These are phyloP conservation scores for Heliconius ethilla DNA, from an alignment of 2,888 invertebrate species.

Conservation along the genomic window DNA sequence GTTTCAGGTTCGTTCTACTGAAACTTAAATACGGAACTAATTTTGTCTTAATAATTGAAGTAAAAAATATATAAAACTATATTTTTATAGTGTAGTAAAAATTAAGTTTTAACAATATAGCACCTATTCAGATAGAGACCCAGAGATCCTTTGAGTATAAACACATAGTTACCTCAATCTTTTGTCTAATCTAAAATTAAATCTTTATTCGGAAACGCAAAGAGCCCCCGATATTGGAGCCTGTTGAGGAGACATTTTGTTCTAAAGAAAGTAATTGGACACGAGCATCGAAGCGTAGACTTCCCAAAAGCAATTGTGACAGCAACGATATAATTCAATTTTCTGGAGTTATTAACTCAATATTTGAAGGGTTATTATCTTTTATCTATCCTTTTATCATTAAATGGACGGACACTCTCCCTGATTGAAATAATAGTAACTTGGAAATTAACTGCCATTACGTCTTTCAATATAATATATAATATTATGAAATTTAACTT, in stretches of 20 bases:
- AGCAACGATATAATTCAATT: conserved; percentile 64
- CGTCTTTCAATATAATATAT: conserved; percentile 5
- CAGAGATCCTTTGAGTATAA: conserved; percentile 29
- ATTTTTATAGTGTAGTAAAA: too few relatives aligned
- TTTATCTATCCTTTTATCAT: conserved; percentile 44
- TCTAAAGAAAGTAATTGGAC: conserved; percentile 68
- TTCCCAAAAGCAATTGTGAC: conserved; percentile 62
- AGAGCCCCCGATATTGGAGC: conserved; percentile 60
- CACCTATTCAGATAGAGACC: not conserved
- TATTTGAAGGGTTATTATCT: conserved; percentile 48
- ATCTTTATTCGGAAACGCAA: conserved; percentile 67
- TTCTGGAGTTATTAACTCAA: conserved; percentile 57
- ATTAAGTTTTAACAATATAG: not conserved
- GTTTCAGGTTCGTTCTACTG: conserved; percentile 84
- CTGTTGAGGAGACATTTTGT: conserved; percentile 65
- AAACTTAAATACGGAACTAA: not conserved
- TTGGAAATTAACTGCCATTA: conserved; percentile 27
- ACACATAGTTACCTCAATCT: conserved; percentile 48
- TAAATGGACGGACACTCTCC: conserved; percentile 38
- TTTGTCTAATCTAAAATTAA: conserved; percentile 71
- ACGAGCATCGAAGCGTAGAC: conserved; percentile 61
- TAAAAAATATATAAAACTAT: not conserved
- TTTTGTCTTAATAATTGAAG: not conserved
- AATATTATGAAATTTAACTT: conserved; percentile 8
- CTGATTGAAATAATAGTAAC: conserved; percentile 34